phyloP scores from a whole-genome alignment of 2,113 vertebrate species.

The Prolemur simus region DNA sequence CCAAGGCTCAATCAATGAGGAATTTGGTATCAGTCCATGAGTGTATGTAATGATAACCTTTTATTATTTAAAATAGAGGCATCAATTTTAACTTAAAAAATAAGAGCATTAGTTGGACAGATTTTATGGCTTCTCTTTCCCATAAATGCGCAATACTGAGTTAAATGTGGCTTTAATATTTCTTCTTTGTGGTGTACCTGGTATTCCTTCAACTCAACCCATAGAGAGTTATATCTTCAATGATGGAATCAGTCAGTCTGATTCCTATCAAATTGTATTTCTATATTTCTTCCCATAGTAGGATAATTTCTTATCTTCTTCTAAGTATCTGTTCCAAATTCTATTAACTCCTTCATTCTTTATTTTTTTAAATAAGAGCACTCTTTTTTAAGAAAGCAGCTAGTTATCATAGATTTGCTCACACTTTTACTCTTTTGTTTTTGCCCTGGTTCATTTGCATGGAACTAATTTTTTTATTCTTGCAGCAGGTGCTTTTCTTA shows the following conservation, averaged over 20 bases:
- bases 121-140: not conserved
- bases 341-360: not conserved
- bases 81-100: slow-evolving; percentile 16
- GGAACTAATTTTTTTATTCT: not conserved
- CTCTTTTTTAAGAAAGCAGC: not conserved
- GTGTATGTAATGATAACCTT: not conserved
- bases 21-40: not conserved
- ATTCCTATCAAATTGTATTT: not conserved
- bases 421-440: not conserved
- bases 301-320: not conserved
- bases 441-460: not conserved
- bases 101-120: not conserved
- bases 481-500: not conserved
- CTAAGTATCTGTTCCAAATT: slow-evolving; percentile 23
- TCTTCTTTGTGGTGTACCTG: not conserved
- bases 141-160: not conserved
- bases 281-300: not conserved
- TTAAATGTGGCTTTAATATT: not conserved
- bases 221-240: not conserved
- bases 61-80: slow-evolving; percentile 2
- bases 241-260: not conserved
- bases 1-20: not conserved
- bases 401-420: not conserved
- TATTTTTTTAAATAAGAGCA: not conserved
- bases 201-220: not conserved